These are phyloP conservation scores for Euclidia mi DNA, from an alignment of 2,888 invertebrate species.

Conservation along the genomic window DNA sequence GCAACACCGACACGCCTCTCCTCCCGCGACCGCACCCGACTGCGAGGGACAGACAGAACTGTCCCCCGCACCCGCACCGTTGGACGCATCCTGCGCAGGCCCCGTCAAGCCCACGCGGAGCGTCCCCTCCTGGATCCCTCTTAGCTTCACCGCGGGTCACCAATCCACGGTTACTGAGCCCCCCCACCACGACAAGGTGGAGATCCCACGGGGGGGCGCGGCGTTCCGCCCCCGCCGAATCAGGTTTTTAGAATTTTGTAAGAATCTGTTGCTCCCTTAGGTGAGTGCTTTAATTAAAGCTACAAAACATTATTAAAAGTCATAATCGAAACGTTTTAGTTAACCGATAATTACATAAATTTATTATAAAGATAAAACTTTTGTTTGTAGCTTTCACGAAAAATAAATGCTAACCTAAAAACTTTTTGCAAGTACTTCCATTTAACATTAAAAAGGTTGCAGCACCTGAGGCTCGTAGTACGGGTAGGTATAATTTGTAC, in stretches of 20 bases:
- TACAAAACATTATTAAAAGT: constrained; percentile 1
- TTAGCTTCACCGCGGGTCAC: too few species aligned
- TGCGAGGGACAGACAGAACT: too few species aligned
- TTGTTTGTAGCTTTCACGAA: neutral
- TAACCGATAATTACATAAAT: neutral
- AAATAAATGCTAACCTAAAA: neutral
- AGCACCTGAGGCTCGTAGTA: neutral
- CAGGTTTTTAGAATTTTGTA: constrained; percentile 21
- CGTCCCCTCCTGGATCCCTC: too few species aligned
- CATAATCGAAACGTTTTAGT: neutral
- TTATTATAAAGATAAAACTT: neutral
- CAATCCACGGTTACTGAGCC: too few species aligned
- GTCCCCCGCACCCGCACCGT: too few species aligned
- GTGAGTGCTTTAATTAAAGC: constrained; percentile 4
- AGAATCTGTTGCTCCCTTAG: neutral
- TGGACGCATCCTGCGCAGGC: too few species aligned
- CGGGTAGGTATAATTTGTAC: neutral
- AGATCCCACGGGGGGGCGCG: too few species aligned
- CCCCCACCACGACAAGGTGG: too few species aligned
- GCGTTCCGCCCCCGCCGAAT: constrained; percentile 1
- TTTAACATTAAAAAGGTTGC: neutral
- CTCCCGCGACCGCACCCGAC: too few species aligned
- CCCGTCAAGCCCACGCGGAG: too few species aligned
- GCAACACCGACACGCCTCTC: too few species aligned
- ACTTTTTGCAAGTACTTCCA: constrained; percentile 2